These are phyloP conservation scores for Brachionus koreanus DNA, from an alignment of 1,140 invertebrate genomes.

Conservation along the genomic window DNA sequence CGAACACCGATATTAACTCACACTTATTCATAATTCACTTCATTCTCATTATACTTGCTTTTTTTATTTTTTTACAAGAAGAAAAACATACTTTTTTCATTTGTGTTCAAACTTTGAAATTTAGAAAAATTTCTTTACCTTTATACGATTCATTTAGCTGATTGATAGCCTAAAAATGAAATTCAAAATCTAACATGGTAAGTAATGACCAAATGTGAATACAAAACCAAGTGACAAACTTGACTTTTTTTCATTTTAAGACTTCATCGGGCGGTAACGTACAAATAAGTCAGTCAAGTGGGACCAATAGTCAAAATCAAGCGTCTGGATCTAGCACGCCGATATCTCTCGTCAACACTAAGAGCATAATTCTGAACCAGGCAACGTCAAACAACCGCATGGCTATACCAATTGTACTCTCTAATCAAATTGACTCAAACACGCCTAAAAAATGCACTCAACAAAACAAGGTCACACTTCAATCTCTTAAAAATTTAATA, in stretches of 20 bases:
- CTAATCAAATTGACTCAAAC: background rate
- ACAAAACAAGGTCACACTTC: background rate
- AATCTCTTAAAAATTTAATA: background rate
- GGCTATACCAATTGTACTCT: background rate
- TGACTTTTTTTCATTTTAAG: background rate
- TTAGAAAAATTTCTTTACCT: background rate
- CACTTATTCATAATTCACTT: constrained; percentile 35
- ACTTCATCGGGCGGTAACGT: constrained; percentile 24
- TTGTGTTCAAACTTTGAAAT: background rate
- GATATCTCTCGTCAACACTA: background rate
- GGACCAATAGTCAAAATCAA: background rate
- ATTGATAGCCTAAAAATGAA: background rate
- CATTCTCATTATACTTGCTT: constrained; percentile 25
- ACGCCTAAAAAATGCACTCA: background rate
- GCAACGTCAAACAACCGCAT: background rate
- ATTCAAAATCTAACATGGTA: constrained; percentile 23
- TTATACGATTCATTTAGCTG: background rate
- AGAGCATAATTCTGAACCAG: background rate
- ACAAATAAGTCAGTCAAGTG: background rate
- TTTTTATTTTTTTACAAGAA: background rate
- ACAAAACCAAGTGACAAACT: background rate
- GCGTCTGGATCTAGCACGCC: background rate
- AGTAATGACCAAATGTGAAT: background rate
- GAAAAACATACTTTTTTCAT: constrained; percentile 20
- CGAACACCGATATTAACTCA: background rate